A percentile compares a stretch with the other conserved stretches of the same genome.
These are phyloP conservation scores for Cephus nigrinus DNA, from an alignment of 2,888 invertebrate genomes.

Conservation along the genomic window DNA sequence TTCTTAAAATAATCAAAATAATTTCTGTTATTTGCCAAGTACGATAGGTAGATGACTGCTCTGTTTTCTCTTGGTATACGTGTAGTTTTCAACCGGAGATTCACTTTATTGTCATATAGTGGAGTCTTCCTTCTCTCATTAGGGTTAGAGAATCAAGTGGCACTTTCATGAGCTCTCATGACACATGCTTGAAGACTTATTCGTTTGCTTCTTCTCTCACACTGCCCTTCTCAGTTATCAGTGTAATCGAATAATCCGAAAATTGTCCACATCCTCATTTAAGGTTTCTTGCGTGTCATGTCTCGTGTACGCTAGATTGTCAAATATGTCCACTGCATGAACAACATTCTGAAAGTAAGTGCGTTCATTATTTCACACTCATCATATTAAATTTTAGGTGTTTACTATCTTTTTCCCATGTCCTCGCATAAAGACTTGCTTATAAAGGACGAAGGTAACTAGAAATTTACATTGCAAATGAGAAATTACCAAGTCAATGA, in stretches of 20 bases:
- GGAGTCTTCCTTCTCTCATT: neutral
- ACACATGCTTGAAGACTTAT: neutral
- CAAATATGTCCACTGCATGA: neutral
- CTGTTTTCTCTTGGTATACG: neutral
- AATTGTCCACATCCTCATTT: constrained; percentile 50
- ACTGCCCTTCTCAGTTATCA: constrained; percentile 24
- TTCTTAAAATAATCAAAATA: neutral
- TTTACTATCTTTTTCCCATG: neutral
- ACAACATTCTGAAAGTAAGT: neutral
- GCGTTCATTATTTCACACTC: neutral
- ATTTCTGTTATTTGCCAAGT: neutral
- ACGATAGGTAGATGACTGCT: neutral
- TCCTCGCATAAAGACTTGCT: neutral
- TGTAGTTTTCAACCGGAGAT: neutral
- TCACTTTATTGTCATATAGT: neutral
- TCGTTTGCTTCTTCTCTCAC: neutral
- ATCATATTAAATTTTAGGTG: neutral
- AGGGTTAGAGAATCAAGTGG: neutral
- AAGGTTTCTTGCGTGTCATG: neutral
- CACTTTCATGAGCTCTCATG: neutral
- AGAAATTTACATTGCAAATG: neutral
- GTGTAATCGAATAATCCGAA: constrained; percentile 36
- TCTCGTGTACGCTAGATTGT: neutral
- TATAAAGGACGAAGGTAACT: neutral
- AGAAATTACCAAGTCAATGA: neutral